These are phyloP conservation scores for Machimus rusticus DNA, from an alignment of 2,888 invertebrate genomes.

Conservation along the genomic window DNA sequence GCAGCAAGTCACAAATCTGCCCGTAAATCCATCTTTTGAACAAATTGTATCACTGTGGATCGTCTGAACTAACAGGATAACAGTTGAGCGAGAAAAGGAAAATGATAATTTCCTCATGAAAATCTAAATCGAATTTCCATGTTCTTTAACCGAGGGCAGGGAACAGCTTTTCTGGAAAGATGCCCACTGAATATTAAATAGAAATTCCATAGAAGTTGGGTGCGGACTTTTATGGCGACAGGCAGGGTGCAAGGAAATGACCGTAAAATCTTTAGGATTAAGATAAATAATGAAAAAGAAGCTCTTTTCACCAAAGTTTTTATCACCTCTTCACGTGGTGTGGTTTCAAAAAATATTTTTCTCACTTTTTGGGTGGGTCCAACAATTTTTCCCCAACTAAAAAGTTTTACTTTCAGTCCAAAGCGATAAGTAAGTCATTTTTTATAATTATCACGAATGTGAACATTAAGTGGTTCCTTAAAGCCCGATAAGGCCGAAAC, in stretches of 20 bases:
- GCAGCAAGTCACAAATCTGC: conserved; percentile 31
- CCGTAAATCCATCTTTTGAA: conserved; percentile 30
- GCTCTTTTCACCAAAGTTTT: background rate
- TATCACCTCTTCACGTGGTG: background rate
- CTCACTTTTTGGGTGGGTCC: background rate
- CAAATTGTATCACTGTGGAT: conserved; percentile 27
- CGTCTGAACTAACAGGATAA: conserved; percentile 29
- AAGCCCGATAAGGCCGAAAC: background rate
- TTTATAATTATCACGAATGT: background rate
- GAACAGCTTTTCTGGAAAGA: conserved; percentile 30
- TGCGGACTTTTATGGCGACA: background rate
- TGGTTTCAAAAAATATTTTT: background rate
- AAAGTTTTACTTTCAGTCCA: background rate
- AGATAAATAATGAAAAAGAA: conserved; percentile 34
- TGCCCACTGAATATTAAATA: conserved; percentile 30
- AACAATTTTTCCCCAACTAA: background rate
- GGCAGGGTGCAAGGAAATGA: background rate
- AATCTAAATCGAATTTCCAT: conserved; percentile 35
- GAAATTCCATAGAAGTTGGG: background rate
- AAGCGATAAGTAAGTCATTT: background rate
- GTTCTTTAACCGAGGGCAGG: conserved; percentile 24
- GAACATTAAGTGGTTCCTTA: background rate
- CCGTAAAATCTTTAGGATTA: conserved; percentile 25
- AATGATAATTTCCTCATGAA: conserved; percentile 35
- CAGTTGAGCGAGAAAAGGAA: conserved; percentile 8